Base-by-base conservation (phyloP, 2,888 invertebrate species). In the Glaucopsyche alexis region DNA sequence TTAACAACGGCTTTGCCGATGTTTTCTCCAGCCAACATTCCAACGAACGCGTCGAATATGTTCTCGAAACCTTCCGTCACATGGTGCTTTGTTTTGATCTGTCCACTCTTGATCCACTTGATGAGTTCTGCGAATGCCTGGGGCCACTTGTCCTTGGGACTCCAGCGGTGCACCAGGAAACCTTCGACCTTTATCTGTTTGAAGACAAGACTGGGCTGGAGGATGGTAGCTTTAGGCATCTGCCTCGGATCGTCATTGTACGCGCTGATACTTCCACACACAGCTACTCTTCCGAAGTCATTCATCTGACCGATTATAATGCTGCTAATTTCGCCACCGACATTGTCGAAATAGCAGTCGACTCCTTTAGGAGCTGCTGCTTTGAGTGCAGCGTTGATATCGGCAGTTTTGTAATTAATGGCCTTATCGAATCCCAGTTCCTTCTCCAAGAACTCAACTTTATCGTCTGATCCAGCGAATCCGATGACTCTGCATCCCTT, bases 261-360 rank as follows among this genome's bases (percentile, higher is more conserved):
- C 2, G 88, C 80, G 47, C 95, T 94, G 76, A 95, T 95, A 19
- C 94, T 89, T 7, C 95, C 95, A 80, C 95, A 95, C 0, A 95
- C 92, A 0, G 95, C 85, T 42, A 96, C 89, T 72, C 95, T 88
- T 0, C 96, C 95, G 75, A 83, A 87, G 8, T 72, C 67, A 75
- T 94, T 95, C 95, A 96, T 95, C 77, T 94, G 94, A 55, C 85
- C 85, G 0, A 95, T 88, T 3, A 95, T 93, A 0, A 84, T 84
- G 71, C 93, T 93, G 71, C 95, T 94, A 29, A 95, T 90, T 75
- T 94, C 94, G 5, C 96, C 95, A 19, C 95, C 96, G 8, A 96
- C 96, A 83, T 96, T 96, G 82, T 96, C 96, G 82, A 96, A 96
- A 81, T 95, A 96, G 80, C 95, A 95, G 81, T 96, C 96, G 0